Base-by-base conservation (phyloP, 2,797 vertebrate genomes). In the Characodon lateralis region DNA sequence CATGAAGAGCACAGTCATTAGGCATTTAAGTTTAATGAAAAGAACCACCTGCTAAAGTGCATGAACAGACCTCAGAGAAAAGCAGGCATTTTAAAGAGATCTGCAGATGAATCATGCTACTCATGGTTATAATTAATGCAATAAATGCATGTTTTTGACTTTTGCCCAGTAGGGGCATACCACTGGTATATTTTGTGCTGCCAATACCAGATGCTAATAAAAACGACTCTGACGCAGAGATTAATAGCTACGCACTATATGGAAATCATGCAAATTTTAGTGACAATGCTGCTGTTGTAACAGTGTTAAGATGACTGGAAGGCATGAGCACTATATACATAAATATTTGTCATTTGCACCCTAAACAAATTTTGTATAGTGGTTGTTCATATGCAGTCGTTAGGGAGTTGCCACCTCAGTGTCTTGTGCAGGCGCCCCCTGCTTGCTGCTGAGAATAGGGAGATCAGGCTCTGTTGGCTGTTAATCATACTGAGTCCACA, bases 1-100 rank as follows among this genome's bases (percentile, higher is more conserved):
- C 94, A 96, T 96, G 94, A 95, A 94, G 90, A 91, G 87, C 88
- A 87, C 91, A 89, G 91, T 94, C 90, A 88, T 89, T 88, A 73
- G 83, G 80, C 88, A 74, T 93, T 95, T 94, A 94, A 74, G 76
- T 92, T 94, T 96, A 96, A 96, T 96, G 93, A 96, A 95, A 94
- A 93, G 90, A 89, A 85, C 90, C 93, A 93, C 91, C 93, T 93
- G 93, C 85, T 84, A 28, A 83, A 90, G 88, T 77, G 87, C 81
- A 80, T 8, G 77, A 74, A 77, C 74, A 31, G 76, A 81, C 81
- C 82, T 87, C 72, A 70, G 91, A 91, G 92, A 92, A 87, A 83
- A 79, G 82, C 80, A 28, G 71, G 88, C 81, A 69, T 81, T 93
- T 80, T 79, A 79, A 88, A 74, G 81, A 72, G 71, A 85, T 75